Evolutionary conservation across 2,113 vertebrate genomes (phyloP).

Genomic region (Prunella fulvescens): DNA sequence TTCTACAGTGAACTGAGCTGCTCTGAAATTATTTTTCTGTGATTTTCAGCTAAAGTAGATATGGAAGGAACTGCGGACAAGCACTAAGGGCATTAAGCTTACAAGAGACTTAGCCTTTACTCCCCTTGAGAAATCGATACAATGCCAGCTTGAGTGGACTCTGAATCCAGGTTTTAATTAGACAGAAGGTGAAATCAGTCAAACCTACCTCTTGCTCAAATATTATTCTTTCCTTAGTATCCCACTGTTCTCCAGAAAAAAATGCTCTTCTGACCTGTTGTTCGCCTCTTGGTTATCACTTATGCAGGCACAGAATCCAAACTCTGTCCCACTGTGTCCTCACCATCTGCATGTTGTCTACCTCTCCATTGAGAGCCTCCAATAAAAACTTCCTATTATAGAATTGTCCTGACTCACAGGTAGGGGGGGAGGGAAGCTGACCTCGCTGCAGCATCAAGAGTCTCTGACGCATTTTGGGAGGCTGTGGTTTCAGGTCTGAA

Average conservation of each 20-base stretch:
- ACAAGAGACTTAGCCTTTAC: background rate
- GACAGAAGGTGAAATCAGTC: background rate
- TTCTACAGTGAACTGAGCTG: background rate
- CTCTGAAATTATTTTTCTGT: background rate
- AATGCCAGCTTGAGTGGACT: background rate
- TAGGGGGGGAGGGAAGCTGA: conserved; percentile 34
- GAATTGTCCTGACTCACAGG: conserved; percentile 65
- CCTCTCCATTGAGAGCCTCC: conserved; percentile 28
- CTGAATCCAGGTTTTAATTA: background rate
- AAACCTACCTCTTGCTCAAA: conserved; percentile 48
- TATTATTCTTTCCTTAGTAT: conserved; percentile 5
- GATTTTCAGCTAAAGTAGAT: background rate
- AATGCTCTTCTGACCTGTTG: background rate
- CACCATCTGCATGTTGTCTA: background rate
- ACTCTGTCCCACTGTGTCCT: background rate
- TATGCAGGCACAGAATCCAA: background rate
- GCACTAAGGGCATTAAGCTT: background rate
- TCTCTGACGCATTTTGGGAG: conserved; percentile 53
- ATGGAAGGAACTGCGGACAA: background rate
- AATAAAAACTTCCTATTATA: conserved; percentile 60
- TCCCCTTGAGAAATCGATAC: background rate
- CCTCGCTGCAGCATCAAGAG: conserved; percentile 46
- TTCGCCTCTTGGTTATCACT: background rate
- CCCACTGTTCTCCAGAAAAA: conserved; percentile 19
- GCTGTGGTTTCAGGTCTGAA: conserved; percentile 45